phyloP scores from a whole-genome alignment of 2,888 invertebrate genomes.

The Choreutis nemorana region DNA sequence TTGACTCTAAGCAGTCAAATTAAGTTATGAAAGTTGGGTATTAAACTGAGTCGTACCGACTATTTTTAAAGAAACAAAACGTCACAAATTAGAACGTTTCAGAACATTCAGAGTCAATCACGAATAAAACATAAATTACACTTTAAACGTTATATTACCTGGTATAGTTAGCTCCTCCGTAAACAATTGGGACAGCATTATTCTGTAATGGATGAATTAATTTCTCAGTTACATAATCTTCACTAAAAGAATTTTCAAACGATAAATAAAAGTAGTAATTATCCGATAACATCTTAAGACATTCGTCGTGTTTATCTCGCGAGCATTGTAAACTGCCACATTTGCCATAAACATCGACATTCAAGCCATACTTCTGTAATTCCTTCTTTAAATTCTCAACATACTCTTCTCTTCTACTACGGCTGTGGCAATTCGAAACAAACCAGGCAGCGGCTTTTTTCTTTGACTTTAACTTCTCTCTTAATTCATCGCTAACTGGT shows the following conservation, averaged over 20 bases:
- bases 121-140: too few relatives aligned
- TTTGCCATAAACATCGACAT: constrained; percentile 27
- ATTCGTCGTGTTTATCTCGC: constrained; percentile 15
- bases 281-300: constrained; percentile 21
- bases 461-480: constrained; percentile 15
- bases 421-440: constrained; percentile 29
- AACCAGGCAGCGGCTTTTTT: constrained; percentile 31
- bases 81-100: too few relatives aligned
- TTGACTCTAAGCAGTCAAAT: too few relatives aligned
- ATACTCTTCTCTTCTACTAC: constrained; percentile 19
- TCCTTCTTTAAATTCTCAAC: constrained; percentile 17
- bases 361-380: constrained; percentile 21
- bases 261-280: constrained; percentile 39
- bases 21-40: too few relatives aligned
- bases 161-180: constrained; percentile 62
- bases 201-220: constrained; percentile 28
- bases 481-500: constrained; percentile 17
- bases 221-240: constrained; percentile 36
- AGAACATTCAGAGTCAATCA: too few relatives aligned
- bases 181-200: constrained; percentile 73
- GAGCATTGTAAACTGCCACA: constrained; percentile 19
- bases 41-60: too few relatives aligned
- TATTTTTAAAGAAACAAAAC: too few relatives aligned
- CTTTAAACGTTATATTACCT: constrained; percentile 1
- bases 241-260: constrained; percentile 37